Base-by-base conservation (phyloP, 2,113 vertebrate genomes). In the Xiphophorus maculatus region DNA sequence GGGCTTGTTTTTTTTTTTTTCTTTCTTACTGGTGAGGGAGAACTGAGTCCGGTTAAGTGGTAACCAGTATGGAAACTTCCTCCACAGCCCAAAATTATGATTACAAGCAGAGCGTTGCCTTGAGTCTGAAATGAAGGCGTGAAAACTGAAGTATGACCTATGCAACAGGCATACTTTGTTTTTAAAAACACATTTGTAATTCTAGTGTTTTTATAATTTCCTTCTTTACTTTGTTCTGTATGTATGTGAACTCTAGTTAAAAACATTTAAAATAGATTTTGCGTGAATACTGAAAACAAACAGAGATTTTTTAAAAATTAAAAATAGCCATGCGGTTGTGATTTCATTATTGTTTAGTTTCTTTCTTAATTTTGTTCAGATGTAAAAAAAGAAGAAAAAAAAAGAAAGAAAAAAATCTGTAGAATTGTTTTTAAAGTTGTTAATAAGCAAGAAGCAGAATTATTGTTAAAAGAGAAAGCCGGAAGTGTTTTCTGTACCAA, bases 31-130 rank as follows among this genome's bases (percentile, higher is more conserved):
- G 90, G 90, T 65, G 93, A 93, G 6, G 94, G 93, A 51, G 94
- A 95, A 73, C 93, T 95, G 73, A 93, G 73, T n/a, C 65, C 84
- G 4, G 92, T 90, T 1, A 73, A 0, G 32, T 94, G 92, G 77
- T 89, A 94, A 70, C 94, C 94, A 29, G 0, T 0, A 13, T 95
- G 94, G 84, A 93, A 94, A 29, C 74, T 77, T 85, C 94, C 94
- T 37, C 94, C 93, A 17, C 93, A 33, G n/a, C 94, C 94, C 81
- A 95, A 81, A 82, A 91, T 72, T 17, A 93, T 15, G 73, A 95
- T 93, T 66, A 95, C 90, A 54, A 93, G 3, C 58, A 94, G 63
- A 58, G 81, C 94, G 0, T 89, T 93, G 0, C 93, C 93, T 7
- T 65, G 86, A 1, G 86, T 88, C 94, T 95, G 58, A 44, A 81